Percentiles rank a stretch among this genome's conserved stretches.
Evolutionary conservation across 2,797 vertebrate species (phyloP).

Genomic region (Oreochromis mossambicus): DNA sequence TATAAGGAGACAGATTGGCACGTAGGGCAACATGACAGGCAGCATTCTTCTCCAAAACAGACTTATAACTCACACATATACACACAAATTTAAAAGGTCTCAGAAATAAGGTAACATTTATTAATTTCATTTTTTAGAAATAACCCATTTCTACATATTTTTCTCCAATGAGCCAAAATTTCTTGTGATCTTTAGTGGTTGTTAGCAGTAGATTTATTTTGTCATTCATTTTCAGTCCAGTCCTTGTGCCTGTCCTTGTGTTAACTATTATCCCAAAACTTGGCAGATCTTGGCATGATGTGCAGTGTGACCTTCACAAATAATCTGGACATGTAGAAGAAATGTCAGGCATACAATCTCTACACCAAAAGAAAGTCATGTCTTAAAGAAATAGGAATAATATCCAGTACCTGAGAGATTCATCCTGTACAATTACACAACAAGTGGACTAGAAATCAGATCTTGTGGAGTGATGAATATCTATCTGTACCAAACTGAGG

Average conservation of each 20-base stretch:
- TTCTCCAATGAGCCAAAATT: not conserved
- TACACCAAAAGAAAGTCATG: not conserved
- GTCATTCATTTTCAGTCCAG: not conserved
- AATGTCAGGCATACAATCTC: not conserved
- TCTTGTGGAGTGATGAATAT: not conserved
- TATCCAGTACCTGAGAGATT: not conserved
- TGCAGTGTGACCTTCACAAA: not conserved
- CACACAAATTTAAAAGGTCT: not conserved
- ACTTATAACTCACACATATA: not conserved
- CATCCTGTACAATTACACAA: not conserved
- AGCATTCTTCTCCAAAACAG: slow-evolving; percentile 1
- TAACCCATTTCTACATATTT: not conserved
- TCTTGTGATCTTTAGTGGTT: not conserved
- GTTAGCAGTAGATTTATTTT: not conserved
- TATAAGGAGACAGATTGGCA: not conserved
- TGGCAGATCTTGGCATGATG: not conserved
- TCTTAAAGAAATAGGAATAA: not conserved
- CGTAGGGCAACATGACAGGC: slow-evolving; percentile 12
- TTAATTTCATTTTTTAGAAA: not conserved
- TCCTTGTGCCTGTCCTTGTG: not conserved
- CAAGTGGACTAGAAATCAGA: not conserved
- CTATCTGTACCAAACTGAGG: not conserved
- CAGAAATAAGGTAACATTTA: not conserved
- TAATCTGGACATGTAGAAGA: not conserved
- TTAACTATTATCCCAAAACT: not conserved